These are phyloP conservation scores for Andrena camellia DNA, from an alignment of 2,888 invertebrate genomes.

Conservation along the genomic window DNA sequence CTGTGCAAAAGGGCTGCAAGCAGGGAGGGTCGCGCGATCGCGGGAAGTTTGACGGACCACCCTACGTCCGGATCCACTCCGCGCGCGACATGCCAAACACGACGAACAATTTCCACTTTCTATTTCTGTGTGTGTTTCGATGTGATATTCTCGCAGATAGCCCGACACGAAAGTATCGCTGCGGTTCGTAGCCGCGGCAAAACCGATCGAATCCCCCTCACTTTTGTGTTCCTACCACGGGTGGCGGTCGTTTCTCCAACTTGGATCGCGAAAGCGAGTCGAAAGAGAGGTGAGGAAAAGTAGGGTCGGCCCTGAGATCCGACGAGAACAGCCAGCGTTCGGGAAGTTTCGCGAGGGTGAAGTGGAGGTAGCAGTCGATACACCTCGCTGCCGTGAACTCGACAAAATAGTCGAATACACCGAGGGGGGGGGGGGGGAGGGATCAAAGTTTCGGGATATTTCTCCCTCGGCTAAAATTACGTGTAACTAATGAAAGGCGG, in stretches of 20 bases:
- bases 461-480: conserved; percentile 56
- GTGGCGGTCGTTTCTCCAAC: conserved; percentile 23
- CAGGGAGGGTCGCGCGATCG: background rate
- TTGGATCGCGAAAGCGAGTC: conserved; percentile 12
- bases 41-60: background rate
- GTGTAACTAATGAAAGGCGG: conserved; percentile 58
- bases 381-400: conserved; percentile 31
- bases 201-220: conserved; percentile 31
- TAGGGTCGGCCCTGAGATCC: background rate
- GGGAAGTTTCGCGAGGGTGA: conserved; percentile 54
- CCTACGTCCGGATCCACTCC: conserved; percentile 15
- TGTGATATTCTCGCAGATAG: conserved; percentile 61
- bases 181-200: conserved; percentile 35
- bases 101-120: conserved; percentile 61
- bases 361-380: conserved; percentile 5
- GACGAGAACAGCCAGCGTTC: conserved; percentile 21
- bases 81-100: conserved; percentile 16
- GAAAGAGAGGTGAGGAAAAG: background rate
- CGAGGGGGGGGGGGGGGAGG: conserved; percentile 23
- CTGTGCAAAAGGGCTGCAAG: background rate
- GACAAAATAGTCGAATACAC: conserved; percentile 55
- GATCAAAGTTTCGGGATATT: conserved; percentile 58
- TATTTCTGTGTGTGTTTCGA: conserved; percentile 65
- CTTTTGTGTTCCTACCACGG: conserved; percentile 54
- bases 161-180: conserved; percentile 50